These are phyloP conservation scores for Recurvirostra avosetta DNA, from an alignment of 2,113 vertebrate species.

Conservation along the genomic window DNA sequence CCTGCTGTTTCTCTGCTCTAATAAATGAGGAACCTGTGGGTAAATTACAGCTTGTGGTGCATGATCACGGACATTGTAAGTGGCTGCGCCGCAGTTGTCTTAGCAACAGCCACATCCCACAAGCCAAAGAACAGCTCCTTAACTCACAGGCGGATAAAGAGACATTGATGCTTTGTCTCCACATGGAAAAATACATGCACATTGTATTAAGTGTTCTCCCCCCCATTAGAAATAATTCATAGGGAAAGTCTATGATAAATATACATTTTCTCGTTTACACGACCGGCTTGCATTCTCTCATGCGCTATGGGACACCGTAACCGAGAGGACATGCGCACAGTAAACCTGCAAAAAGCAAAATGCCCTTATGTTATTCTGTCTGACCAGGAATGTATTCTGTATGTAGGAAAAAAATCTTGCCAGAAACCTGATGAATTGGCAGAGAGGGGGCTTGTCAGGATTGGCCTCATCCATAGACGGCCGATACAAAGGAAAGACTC, in stretches of 20 bases:
- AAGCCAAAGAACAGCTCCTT: neutral
- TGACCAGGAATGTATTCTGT: neutral
- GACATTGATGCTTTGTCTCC: constrained; percentile 20
- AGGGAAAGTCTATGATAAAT: neutral
- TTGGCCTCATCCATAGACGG: neutral
- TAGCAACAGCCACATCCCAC: constrained; percentile 57
- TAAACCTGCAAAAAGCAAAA: neutral
- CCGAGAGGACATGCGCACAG: neutral
- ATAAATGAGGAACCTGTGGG: constrained; percentile 7
- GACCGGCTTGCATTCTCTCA: neutral
- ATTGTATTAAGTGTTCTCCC: neutral
- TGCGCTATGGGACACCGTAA: neutral
- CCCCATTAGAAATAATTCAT: neutral
- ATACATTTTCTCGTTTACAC: neutral
- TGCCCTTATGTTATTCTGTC: neutral
- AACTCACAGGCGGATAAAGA: neutral
- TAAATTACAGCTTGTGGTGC: constrained; percentile 40
- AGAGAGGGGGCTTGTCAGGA: neutral
- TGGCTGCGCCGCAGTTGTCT: constrained; percentile 41
- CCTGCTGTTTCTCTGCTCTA: neutral
- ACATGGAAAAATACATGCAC: neutral
- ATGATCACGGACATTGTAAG: constrained; percentile 1
- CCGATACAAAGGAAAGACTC: neutral
- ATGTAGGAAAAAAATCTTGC: neutral
- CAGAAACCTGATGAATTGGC: neutral